phyloP scores from a whole-genome alignment of 2,113 vertebrate species.

The Erinaceus europaeus region DNA sequence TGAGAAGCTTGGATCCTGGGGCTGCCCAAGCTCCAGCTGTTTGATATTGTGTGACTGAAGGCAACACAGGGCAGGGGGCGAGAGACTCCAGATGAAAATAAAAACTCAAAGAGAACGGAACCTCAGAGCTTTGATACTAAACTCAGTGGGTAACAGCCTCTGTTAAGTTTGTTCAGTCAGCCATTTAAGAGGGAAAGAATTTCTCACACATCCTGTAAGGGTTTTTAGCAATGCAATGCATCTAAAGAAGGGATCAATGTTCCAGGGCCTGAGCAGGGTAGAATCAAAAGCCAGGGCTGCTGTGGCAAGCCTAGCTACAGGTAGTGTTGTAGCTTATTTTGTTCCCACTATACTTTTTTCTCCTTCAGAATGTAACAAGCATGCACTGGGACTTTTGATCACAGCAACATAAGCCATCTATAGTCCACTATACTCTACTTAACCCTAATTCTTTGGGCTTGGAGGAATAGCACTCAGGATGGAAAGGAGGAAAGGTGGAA shows the following conservation, averaged over 20 bases:
- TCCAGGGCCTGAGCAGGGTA: background rate
- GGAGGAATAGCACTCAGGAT: background rate
- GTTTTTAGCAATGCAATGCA: constrained; percentile 21
- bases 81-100: constrained; percentile 82
- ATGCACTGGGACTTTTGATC: background rate
- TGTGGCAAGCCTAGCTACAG: background rate
- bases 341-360: background rate
- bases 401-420: background rate
- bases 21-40: constrained; percentile 82
- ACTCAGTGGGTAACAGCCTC: constrained; percentile 84
- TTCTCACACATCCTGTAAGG: constrained; percentile 79
- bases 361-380: background rate
- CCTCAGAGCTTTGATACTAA: constrained; percentile 78
- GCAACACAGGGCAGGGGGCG: constrained; percentile 71
- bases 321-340: background rate
- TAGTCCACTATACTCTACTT: too few relatives aligned
- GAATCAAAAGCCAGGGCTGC: background rate
- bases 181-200: constrained; percentile 80
- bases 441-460: background rate
- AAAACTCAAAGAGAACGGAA: constrained; percentile 81
- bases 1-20: constrained; percentile 74
- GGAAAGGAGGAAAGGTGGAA: background rate
- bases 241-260: background rate
- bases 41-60: constrained; percentile 82
- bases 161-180: constrained; percentile 86